Conservation (phyloP, 2,888 invertebrate species). For the Drosophila borealis region DNA sequence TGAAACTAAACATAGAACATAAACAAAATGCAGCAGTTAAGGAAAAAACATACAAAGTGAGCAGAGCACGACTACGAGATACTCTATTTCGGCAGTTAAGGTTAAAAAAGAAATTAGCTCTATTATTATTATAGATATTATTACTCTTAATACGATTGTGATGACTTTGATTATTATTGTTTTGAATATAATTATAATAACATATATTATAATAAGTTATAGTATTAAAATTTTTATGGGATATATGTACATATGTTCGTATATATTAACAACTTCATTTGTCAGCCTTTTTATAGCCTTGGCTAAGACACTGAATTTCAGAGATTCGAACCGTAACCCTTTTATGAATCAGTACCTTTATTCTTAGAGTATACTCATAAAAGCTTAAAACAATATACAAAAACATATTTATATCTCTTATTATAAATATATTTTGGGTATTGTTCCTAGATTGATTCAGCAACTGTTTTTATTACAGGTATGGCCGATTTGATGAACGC, state of each 20-base stretch:
- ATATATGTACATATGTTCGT: no score
- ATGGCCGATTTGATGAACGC: constrained; percentile 15
- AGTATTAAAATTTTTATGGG: no score
- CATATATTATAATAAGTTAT: no score
- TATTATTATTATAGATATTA: no score
- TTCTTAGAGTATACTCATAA: neutral
- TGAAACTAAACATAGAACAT: constrained; percentile 58
- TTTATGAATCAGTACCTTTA: neutral
- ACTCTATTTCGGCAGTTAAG: neutral
- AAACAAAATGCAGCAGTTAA: constrained; percentile 61
- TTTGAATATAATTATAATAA: no score
- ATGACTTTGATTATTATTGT: no score
- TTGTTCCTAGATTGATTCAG: neutral
- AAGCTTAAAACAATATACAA: neutral
- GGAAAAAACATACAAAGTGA: neutral
- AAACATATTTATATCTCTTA: constrained; percentile 1
- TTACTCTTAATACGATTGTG: no score
- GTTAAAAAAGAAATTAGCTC: no score
- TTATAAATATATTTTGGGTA: neutral
- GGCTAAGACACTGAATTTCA: no score
- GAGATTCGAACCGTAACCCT: no score
- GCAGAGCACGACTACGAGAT: neutral
- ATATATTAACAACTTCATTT: no score
- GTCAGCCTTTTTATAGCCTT: no score
- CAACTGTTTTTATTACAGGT: constrained; percentile 4